Evolutionary conservation across 2,113 vertebrate species (phyloP).

Genomic region (Tragelaphus imberbis): DNA sequence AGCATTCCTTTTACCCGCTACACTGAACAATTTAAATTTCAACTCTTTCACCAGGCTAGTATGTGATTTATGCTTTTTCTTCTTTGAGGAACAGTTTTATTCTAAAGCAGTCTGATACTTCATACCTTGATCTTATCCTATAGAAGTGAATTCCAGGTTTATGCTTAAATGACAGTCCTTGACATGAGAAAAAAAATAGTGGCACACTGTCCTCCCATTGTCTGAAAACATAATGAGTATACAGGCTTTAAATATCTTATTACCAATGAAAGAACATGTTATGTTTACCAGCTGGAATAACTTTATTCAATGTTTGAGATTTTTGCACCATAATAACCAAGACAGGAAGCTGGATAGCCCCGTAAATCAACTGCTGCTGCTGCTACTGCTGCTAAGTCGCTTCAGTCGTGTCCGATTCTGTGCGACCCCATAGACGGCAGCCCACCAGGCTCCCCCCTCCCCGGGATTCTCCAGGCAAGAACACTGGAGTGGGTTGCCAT

Average conservation of each 20-base stretch:
- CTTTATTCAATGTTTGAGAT: constrained; percentile 81
- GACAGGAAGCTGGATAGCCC: constrained; percentile 90
- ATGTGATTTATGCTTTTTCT: constrained; percentile 84
- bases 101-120: constrained; percentile 82
- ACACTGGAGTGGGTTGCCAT: too few species aligned
- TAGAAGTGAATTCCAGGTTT: constrained; percentile 83
- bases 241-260: constrained; percentile 81
- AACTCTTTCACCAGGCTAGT: constrained; percentile 85
- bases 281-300: constrained; percentile 83
- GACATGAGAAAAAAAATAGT: constrained; percentile 78
- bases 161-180: constrained; percentile 82
- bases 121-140: constrained; percentile 83
- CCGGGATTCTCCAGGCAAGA: too few species aligned
- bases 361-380: constrained; percentile 88
- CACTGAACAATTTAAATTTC: constrained; percentile 81
- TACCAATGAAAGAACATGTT: constrained; percentile 85
- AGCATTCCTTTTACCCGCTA: constrained; percentile 84
- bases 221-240: constrained; percentile 81
- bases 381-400: too few species aligned
- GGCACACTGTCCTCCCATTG: constrained; percentile 80
- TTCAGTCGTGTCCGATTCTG: too few species aligned
- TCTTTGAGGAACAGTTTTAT: constrained; percentile 84
- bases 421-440: too few species aligned
- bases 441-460: too few species aligned
- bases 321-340: constrained; percentile 89